Evolutionary conservation across 2,113 vertebrate genomes (phyloP).

Genomic region (Plestiodon gilberti): DNA sequence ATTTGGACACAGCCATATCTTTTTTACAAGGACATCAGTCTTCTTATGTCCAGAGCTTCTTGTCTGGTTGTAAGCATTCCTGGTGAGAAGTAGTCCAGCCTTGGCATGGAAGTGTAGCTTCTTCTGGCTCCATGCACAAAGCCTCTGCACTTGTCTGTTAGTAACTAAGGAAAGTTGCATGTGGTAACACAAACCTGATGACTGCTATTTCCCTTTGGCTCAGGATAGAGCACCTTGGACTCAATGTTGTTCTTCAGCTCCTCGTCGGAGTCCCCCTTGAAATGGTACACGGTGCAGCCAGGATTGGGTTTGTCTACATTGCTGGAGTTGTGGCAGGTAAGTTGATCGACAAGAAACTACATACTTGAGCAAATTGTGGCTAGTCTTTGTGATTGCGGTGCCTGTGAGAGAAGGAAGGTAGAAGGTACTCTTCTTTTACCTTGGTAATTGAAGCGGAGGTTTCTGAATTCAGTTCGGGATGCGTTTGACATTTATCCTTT

Average conservation of each 20-base stretch:
- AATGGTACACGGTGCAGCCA: slow-evolving; percentile 94
- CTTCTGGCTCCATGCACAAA: not conserved
- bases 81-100: no score
- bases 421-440: not conserved
- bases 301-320: slow-evolving; percentile 92
- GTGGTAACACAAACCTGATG: slow-evolving; percentile 21
- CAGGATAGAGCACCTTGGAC: slow-evolving; percentile 95
- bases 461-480: not conserved
- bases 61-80: not conserved
- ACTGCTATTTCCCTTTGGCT: slow-evolving; percentile 64
- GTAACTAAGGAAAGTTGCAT: slow-evolving; percentile 17
- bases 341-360: not conserved
- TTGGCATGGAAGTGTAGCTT: not conserved
- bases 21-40: not conserved
- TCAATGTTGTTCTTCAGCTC: slow-evolving; percentile 96
- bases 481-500: not conserved
- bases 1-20: not conserved
- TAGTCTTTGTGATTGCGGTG: not conserved
- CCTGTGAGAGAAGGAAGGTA: not conserved
- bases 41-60: no score
- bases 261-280: slow-evolving; percentile 96
- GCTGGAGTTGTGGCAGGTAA: slow-evolving; percentile 96
- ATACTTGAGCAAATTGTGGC: not conserved
- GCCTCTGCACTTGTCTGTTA: not conserved
- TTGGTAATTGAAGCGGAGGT: not conserved